Percentiles rank a stretch among this genome's conserved stretches.
phyloP scores from a whole-genome alignment of 64 coral and sea anemone genomes.

The Trachythela sp. region DNA sequence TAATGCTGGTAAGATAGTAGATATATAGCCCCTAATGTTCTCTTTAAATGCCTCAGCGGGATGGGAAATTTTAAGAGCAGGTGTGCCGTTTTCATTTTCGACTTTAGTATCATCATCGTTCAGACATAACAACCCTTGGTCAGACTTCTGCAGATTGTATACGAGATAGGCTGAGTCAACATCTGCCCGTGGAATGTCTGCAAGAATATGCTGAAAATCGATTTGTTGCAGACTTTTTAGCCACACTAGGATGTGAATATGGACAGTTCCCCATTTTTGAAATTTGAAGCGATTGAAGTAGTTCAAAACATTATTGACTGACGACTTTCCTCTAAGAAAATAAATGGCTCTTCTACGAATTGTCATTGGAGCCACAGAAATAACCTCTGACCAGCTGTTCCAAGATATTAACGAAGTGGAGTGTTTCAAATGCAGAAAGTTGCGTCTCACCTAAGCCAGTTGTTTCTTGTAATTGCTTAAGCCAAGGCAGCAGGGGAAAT shows the following conservation, averaged over 20 bases:
- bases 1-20: neutral
- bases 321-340: too few species aligned
- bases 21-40: neutral
- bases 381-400: too few species aligned
- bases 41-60: neutral
- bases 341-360: too few species aligned
- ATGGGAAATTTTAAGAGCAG: neutral
- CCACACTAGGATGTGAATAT: neutral
- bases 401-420: too few species aligned
- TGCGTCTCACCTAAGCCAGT: too few species aligned
- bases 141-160: neutral
- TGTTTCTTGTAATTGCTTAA: too few species aligned
- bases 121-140: neutral
- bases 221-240: neutral
- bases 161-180: neutral
- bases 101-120: neutral
- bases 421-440: too few species aligned
- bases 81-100: neutral
- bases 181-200: neutral
- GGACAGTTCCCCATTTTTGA: neutral
- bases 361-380: too few species aligned
- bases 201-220: neutral
- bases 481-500: too few species aligned
- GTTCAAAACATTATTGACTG: too few species aligned
- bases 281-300: too few species aligned